These are phyloP conservation scores for Turritopsis rubra DNA, from an alignment of 30 jellyfish, hydroid and myxozoan genomes.

Conservation along the genomic window DNA sequence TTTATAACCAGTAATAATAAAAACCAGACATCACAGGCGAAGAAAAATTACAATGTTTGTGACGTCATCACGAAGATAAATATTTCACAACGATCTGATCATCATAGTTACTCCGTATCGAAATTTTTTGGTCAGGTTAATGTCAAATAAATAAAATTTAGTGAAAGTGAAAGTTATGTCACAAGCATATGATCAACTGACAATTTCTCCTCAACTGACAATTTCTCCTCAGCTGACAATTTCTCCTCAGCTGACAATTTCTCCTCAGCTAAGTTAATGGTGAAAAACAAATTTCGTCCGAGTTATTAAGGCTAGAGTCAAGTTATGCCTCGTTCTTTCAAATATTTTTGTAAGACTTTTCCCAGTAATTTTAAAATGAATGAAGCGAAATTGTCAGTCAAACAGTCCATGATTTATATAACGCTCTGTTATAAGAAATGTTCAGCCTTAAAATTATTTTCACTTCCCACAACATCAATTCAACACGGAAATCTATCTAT, in stretches of 20 bases:
- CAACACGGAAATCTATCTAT: not conserved
- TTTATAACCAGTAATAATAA: not conserved
- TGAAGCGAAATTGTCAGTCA: too few relatives aligned
- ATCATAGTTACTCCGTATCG: not conserved
- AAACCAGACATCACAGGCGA: not conserved
- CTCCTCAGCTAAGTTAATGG: not conserved
- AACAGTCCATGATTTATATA: too few relatives aligned
- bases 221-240: not conserved
- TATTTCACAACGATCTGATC: not conserved
- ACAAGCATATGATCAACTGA: not conserved
- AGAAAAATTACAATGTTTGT: not conserved
- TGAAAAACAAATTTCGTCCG: too few relatives aligned
- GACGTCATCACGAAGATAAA: not conserved
- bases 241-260: not conserved
- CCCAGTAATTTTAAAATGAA: too few relatives aligned
- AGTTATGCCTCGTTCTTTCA: too few relatives aligned
- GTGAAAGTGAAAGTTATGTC: not conserved
- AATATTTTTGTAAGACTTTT: too few relatives aligned
- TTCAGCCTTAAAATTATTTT: too few relatives aligned
- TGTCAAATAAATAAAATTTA: not conserved
- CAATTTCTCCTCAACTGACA: not conserved
- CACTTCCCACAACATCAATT: not conserved
- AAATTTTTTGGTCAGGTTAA: not conserved
- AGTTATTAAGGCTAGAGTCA: too few relatives aligned
- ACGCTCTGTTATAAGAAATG: too few relatives aligned